Evolutionary conservation across 2,797 vertebrate genomes (phyloP).

Genomic region (Loriculus beryllinus): DNA sequence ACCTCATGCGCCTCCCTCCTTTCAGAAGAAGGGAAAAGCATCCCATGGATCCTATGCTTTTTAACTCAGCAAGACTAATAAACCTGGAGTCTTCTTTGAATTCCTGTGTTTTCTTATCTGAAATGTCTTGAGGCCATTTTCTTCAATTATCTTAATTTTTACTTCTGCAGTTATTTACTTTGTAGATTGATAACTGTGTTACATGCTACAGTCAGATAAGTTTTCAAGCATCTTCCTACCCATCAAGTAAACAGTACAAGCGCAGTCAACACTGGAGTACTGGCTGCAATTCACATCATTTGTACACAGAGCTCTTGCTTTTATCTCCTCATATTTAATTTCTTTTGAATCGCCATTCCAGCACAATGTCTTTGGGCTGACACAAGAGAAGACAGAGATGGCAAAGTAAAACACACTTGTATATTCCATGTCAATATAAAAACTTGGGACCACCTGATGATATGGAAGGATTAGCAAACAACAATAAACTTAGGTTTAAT

Average conservation of each 20-base stretch:
- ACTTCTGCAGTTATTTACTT: not conserved
- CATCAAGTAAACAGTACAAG: not conserved
- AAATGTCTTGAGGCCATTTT: not conserved
- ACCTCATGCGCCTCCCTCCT: not conserved
- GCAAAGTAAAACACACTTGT: not conserved
- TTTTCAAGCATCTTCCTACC: not conserved
- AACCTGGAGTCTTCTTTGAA: not conserved
- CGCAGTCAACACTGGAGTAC: not conserved
- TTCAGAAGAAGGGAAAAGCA: not conserved
- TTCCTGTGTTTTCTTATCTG: not conserved
- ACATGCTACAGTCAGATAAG: not conserved
- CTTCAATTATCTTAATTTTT: not conserved
- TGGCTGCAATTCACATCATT: not conserved
- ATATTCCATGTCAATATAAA: not conserved
- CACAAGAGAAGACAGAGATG: not conserved
- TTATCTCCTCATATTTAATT: not conserved
- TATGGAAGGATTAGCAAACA: not conserved
- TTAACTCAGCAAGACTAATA: not conserved
- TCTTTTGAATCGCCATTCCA: not conserved
- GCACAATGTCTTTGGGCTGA: not conserved
- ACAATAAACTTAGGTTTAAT: not conserved
- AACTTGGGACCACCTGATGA: not conserved
- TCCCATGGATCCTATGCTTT: not conserved
- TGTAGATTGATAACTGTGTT: not conserved
- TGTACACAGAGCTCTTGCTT: not conserved